Evolutionary conservation across 1,140 invertebrate genomes (phyloP), one percentile per base, ranked within the genome.

Genomic region (Globodera ellingtonae): DNA sequence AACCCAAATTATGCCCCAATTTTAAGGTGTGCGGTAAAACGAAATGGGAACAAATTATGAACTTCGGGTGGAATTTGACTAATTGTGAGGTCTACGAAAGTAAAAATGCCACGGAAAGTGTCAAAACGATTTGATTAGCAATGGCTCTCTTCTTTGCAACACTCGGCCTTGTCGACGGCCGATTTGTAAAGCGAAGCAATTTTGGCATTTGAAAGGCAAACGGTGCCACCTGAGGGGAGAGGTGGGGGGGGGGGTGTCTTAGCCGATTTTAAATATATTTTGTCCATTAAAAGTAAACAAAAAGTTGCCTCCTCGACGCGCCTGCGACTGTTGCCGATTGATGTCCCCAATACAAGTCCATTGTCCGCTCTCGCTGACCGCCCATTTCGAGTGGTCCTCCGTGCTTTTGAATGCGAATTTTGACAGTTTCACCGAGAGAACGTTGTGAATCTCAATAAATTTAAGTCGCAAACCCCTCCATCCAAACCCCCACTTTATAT

Each of bases 281-380:
- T 35, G 85, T 70, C 46, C 4, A 0, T 74, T 10, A 47, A 24
- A 24, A 35, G 7, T 35, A 8, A 8, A 74, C 7, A 47, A 15
- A 15, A 65, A 74, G 47, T 6, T n/a, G n/a, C 67, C 62, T 3
- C 56, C 79, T 21, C 74, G 44, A 15, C 59, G 72, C 24, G 35
- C 13, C 81, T 66, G 52, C 9, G 47, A 79, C 70, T 94, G 94
- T 89, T 94, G 93, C 92, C 95, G 92, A 89, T 98, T 98, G 35
- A 97, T 95, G 89, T 97, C 95, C 15, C 94, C 95, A 18, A 97
- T 92, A 89, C 96, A 98, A 78, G 93, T 92, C 94, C 94, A 95
- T 80, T 91, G 90, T 1, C 90, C 90, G 10, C 66, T 67, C 10
- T 77, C 74, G 0, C 93, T 91, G 4, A 96, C 92, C 0, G 94